A percentile compares a stretch with the other conserved stretches of the same genome.
Conservation (phyloP, 2,888 invertebrate genomes). For the Hyposoter didymator region DNA sequence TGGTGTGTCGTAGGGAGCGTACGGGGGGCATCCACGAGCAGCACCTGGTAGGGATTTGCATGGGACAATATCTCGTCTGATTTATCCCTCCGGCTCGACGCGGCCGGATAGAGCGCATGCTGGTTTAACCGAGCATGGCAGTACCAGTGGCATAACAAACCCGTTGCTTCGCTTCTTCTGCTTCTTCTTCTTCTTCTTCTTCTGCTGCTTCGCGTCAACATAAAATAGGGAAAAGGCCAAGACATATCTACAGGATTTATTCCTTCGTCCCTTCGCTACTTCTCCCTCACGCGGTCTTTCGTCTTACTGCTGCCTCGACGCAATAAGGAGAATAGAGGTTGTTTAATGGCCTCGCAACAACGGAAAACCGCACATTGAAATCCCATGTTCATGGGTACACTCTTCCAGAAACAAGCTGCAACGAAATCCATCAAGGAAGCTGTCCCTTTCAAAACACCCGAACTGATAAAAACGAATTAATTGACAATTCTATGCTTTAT, state of each 20-base stretch:
- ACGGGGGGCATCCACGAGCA: conserved; percentile 62
- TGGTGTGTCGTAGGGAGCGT: conserved; percentile 29
- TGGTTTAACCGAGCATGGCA: conserved; percentile 59
- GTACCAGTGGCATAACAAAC: conserved; percentile 25
- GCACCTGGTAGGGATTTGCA: conserved; percentile 78
- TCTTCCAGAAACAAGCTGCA: conserved; percentile 1
- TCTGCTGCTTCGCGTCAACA: conserved; percentile 57
- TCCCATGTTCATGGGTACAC: conserved; percentile 2
- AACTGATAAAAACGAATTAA: not conserved
- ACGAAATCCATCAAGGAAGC: not conserved
- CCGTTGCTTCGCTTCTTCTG: conserved; percentile 32
- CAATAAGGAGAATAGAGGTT: conserved; percentile 44
- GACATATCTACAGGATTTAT: conserved; percentile 77
- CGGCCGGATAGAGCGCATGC: conserved; percentile 56
- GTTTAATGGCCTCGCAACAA: conserved; percentile 38
- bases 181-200: conserved; percentile 36
- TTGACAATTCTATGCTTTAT: conserved; percentile 8
- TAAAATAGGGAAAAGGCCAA: conserved; percentile 61
- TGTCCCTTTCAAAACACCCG: not conserved
- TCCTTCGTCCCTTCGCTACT: conserved; percentile 70
- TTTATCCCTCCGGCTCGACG: conserved; percentile 74
- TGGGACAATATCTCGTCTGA: conserved; percentile 80
- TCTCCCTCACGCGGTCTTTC: conserved; percentile 31
- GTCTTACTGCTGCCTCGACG: conserved; percentile 5
- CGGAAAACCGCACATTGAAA: conserved; percentile 15